Percentiles rank a stretch among this genome's conserved stretches.
These are phyloP conservation scores for Felis catus DNA, from an alignment of 2,113 vertebrate genomes.

Conservation along the genomic window F.catus_Fca126_mat1.0 CM031427.1:8680501-8681000, in stretches of 20 bases:
- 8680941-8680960: neutral
- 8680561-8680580: neutral
- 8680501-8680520: neutral
- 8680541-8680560: neutral
- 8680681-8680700: neutral
- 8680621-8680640: neutral
- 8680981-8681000: neutral
- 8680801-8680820: neutral
- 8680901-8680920: neutral
- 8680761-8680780: neutral
- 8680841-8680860: neutral
- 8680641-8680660: neutral
- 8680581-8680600: neutral
- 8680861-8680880: neutral
- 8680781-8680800: neutral
- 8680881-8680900: neutral
- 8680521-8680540: fast-evolving
- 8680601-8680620: neutral
- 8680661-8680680: neutral
- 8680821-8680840: neutral
- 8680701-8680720: neutral
- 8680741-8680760: neutral
- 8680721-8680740: neutral
- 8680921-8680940: neutral
- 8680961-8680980: neutral